phyloP scores from a whole-genome alignment of 2,113 vertebrate species.

The Piprites chloris region DNA sequence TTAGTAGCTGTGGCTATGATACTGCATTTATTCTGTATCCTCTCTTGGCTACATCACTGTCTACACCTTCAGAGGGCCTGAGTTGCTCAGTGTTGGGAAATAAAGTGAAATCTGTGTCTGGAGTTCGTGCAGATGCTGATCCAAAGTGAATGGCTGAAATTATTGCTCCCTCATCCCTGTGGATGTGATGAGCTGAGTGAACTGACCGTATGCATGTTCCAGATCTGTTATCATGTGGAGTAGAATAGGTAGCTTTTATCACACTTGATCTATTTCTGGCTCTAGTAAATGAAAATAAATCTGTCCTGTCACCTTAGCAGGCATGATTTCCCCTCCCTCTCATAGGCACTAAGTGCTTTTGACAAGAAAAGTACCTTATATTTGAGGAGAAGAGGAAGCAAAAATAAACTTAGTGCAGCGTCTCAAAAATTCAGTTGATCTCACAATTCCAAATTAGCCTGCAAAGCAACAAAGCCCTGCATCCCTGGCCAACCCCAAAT shows the following conservation, averaged over 20 bases:
- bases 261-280: neutral
- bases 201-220: neutral
- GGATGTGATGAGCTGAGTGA: neutral
- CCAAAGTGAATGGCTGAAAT: neutral
- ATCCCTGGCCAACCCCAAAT: neutral
- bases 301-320: neutral
- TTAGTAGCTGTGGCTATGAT: neutral
- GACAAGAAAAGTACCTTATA: neutral
- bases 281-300: neutral
- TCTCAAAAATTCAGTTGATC: neutral
- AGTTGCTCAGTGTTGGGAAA: neutral
- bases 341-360: neutral
- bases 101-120: neutral
- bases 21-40: neutral
- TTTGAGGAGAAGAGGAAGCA: neutral
- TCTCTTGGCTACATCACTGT: neutral
- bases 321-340: neutral
- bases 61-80: neutral
- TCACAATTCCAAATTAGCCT: fast-evolving
- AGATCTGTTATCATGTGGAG: neutral
- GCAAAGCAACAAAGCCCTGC: neutral
- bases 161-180: neutral
- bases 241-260: neutral
- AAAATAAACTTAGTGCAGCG: neutral
- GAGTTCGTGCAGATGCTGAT: neutral